Conservation (phyloP, 2,797 vertebrate species). For the Micrastur ruficollis region DNA sequence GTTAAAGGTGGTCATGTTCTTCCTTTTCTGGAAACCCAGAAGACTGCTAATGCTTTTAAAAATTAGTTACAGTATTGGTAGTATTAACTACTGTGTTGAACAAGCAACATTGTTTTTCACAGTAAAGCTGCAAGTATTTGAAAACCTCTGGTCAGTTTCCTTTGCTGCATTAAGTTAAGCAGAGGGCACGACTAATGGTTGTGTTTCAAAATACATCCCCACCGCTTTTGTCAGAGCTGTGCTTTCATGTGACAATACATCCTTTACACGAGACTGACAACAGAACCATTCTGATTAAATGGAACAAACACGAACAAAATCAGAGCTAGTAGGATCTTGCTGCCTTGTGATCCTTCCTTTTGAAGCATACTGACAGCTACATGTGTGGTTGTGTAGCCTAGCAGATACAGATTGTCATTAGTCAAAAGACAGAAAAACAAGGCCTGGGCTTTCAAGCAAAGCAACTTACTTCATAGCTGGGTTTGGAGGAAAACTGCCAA, state of each 20-base stretch:
- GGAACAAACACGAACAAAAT: neutral
- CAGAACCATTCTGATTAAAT: neutral
- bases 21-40: neutral
- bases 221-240: neutral
- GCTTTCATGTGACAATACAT: neutral
- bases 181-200: neutral
- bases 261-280: neutral
- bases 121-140: neutral
- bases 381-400: neutral
- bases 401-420: neutral
- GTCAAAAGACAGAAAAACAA: neutral
- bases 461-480: neutral
- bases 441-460: neutral
- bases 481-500: neutral
- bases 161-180: neutral
- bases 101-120: accelerated
- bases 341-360: neutral
- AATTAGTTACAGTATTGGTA: neutral
- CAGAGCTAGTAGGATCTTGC: neutral
- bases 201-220: neutral
- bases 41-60: neutral
- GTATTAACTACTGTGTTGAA: neutral
- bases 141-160: neutral
- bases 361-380: neutral
- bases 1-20: neutral